These are phyloP conservation scores for Octonoba sinensis DNA, from an alignment of 2,888 invertebrate genomes.

Conservation along the genomic window DNA sequence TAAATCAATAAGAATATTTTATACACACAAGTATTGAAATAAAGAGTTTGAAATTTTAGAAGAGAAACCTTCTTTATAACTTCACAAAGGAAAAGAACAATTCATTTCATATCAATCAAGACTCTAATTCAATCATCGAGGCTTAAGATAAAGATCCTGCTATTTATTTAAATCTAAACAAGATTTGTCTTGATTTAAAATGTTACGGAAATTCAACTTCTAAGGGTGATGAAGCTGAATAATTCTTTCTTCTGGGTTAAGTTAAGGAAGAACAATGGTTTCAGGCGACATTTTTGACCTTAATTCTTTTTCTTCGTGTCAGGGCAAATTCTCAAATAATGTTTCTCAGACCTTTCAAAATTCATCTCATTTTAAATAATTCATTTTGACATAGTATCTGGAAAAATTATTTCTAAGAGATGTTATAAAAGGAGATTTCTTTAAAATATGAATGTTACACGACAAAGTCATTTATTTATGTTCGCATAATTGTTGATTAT, in stretches of 20 bases:
- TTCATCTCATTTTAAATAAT: too few relatives aligned
- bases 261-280: conserved; percentile 14
- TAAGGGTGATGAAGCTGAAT: conserved; percentile 9
- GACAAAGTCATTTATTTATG: too few relatives aligned
- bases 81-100: not conserved
- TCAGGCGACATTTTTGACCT: conserved; percentile 1
- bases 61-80: not conserved
- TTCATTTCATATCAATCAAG: conserved; percentile 3
- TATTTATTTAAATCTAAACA: conserved; percentile 52
- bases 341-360: not conserved
- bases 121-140: conserved; percentile 25
- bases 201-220: conserved; percentile 20
- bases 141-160: conserved; percentile 13
- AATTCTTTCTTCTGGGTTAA: conserved; percentile 6
- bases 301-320: conserved; percentile 17
- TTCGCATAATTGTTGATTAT: too few relatives aligned
- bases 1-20: too few relatives aligned
- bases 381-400: too few relatives aligned
- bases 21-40: too few relatives aligned
- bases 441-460: too few relatives aligned
- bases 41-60: too few relatives aligned
- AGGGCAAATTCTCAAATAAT: conserved; percentile 37
- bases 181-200: conserved; percentile 48
- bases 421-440: too few relatives aligned
- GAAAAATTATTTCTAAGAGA: too few relatives aligned